Conservation (phyloP, 2,888 invertebrate species). For the Apeira syringaria region DNA sequence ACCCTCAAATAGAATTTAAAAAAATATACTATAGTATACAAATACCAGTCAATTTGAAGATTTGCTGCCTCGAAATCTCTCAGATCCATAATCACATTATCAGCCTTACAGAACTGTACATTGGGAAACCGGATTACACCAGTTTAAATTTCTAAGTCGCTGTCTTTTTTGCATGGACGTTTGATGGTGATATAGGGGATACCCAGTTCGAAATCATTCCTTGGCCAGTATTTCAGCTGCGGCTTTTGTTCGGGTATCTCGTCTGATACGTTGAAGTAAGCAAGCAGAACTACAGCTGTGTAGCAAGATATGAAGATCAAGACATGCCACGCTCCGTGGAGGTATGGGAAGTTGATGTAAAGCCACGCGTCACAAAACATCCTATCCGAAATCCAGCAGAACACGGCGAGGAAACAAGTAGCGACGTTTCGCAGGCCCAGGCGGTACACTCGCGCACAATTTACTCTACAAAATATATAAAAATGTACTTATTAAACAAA, state of each 20-base stretch:
- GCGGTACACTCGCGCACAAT: constrained; percentile 86
- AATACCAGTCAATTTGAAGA: constrained; percentile 14
- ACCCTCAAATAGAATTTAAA: too few relatives aligned
- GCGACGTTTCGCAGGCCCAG: constrained; percentile 88
- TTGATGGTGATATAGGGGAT: constrained; percentile 89
- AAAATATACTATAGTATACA: constrained; percentile 11
- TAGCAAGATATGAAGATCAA: constrained; percentile 92
- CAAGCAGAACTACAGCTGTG: constrained; percentile 89
- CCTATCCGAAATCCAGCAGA: constrained; percentile 91
- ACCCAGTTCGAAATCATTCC: constrained; percentile 90
- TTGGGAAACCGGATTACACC: constrained; percentile 13
- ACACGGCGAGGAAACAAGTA: constrained; percentile 87
- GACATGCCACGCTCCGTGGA: constrained; percentile 93
- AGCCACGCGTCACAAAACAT: constrained; percentile 92
- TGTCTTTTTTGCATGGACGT: constrained; percentile 77
- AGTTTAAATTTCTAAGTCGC: constrained; percentile 69
- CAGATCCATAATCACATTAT: constrained; percentile 25
- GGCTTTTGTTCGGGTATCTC: constrained; percentile 89
- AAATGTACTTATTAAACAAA: too few relatives aligned
- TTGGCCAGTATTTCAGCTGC: constrained; percentile 89
- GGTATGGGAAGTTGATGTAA: constrained; percentile 90
- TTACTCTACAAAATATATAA: constrained; percentile 81
- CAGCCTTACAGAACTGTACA: constrained; percentile 30
- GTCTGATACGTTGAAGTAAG: constrained; percentile 90
- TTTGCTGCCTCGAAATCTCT: constrained; percentile 8